Percentiles rank a stretch among this genome's conserved stretches.
These are phyloP conservation scores for Gandaritis pyraliata DNA, from an alignment of 2,888 invertebrate genomes.

Conservation along the genomic window DNA sequence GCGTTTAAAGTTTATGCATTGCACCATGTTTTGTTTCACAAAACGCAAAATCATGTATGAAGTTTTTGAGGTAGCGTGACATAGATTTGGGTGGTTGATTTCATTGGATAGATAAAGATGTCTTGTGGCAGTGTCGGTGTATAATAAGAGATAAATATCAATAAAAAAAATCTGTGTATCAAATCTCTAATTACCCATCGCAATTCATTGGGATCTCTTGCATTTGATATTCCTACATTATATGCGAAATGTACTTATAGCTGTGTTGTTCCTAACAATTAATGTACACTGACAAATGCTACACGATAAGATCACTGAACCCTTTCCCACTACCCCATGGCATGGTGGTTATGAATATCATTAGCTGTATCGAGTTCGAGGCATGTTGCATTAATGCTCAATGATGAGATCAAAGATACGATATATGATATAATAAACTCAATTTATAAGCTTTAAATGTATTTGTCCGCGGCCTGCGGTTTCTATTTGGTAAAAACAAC, in stretches of 20 bases:
- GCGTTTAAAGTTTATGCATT: conserved; percentile 84
- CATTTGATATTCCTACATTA: neutral
- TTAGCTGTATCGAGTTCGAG: conserved; percentile 64
- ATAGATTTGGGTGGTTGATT: conserved; percentile 61
- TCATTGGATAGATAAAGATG: conserved; percentile 47
- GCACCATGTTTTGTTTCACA: conserved; percentile 82
- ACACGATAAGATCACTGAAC: conserved; percentile 49
- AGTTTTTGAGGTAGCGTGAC: conserved; percentile 77
- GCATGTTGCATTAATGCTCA: conserved; percentile 49
- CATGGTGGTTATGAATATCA: conserved; percentile 67
- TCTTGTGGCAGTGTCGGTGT: conserved; percentile 63
- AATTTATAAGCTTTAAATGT: conserved; percentile 16
- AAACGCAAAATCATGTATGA: conserved; percentile 80
- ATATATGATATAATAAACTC: conserved; percentile 20
- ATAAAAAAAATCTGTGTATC: neutral
- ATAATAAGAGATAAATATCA: conserved; percentile 22
- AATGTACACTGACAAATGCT: conserved; percentile 44
- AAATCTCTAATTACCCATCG: neutral
- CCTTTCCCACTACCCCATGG: conserved; percentile 51
- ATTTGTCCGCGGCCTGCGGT: neutral
- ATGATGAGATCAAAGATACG: conserved; percentile 54
- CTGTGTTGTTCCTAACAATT: neutral
- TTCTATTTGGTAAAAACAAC: conserved; percentile 21
- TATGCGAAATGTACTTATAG: neutral
- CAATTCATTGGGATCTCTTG: neutral